A percentile compares a stretch with the other conserved stretches of the same genome.
These are phyloP conservation scores for Cinclus cinclus DNA, from an alignment of 2,113 vertebrate species.

Conservation along the genomic window DNA sequence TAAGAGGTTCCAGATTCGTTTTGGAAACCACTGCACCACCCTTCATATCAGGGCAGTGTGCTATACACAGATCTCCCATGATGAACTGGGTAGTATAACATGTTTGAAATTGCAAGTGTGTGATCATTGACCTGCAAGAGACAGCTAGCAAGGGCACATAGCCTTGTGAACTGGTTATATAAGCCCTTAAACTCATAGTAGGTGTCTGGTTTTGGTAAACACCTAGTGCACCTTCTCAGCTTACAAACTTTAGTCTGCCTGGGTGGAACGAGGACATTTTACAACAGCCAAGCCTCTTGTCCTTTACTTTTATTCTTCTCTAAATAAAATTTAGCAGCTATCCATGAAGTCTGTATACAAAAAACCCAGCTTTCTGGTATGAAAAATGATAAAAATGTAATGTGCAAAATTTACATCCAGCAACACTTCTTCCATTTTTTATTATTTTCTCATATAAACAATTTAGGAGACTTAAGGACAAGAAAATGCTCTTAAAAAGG, in stretches of 20 bases:
- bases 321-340: background rate
- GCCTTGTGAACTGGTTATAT: background rate
- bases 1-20: background rate
- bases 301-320: background rate
- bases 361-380: background rate
- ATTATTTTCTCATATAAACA: background rate
- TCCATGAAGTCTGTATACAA: background rate
- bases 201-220: background rate
- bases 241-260: background rate
- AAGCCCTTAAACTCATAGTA: background rate
- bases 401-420: background rate
- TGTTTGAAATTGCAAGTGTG: background rate
- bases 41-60: background rate
- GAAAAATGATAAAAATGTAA: background rate
- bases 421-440: background rate
- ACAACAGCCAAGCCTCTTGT: background rate
- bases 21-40: background rate
- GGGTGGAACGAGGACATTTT: background rate
- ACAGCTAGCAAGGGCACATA: accelerated
- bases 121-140: background rate
- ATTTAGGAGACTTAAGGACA: background rate
- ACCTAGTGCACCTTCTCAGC: background rate
- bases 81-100: background rate
- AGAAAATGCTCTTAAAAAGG: background rate
- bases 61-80: background rate